Evolutionary conservation across 2,113 vertebrate species (phyloP).

Genomic region (Onychostruthus taczanowskii): DNA sequence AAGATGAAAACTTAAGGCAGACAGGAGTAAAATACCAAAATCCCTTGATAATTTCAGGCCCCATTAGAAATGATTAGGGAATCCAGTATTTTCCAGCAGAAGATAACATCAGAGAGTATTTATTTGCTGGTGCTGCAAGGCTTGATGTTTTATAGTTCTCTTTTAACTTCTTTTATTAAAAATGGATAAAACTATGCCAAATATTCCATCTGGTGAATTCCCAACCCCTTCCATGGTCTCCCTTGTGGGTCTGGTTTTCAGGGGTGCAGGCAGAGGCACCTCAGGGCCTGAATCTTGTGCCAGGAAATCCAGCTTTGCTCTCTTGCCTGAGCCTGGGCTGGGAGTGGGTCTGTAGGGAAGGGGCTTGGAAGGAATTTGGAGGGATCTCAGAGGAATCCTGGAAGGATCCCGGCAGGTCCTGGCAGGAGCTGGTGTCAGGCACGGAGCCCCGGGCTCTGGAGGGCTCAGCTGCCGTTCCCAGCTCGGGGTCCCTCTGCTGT

Average conservation of each 20-base stretch:
- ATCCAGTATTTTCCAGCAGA: background rate
- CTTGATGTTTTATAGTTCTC: background rate
- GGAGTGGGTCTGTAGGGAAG: fast-evolving
- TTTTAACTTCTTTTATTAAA: conserved; percentile 19
- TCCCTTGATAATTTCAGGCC: background rate
- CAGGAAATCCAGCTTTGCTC: background rate
- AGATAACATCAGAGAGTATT: background rate
- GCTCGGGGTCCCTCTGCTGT: background rate
- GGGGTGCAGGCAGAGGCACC: background rate
- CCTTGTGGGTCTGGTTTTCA: background rate
- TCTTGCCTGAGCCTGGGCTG: background rate
- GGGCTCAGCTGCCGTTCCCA: background rate
- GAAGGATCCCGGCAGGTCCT: fast-evolving
- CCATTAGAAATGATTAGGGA: background rate
- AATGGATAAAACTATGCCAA: background rate
- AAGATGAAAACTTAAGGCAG: background rate
- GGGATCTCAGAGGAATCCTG: fast-evolving
- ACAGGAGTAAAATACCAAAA: background rate
- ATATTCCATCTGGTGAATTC: background rate
- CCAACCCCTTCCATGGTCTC: background rate
- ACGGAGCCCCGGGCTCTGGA: background rate
- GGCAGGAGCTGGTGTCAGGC: background rate
- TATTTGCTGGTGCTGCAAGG: background rate
- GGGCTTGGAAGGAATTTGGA: too few relatives aligned
- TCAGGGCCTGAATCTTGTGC: background rate